phyloP scores from a whole-genome alignment of 2,113 vertebrate species.

The Machaerirhynchus nigripectus region DNA sequence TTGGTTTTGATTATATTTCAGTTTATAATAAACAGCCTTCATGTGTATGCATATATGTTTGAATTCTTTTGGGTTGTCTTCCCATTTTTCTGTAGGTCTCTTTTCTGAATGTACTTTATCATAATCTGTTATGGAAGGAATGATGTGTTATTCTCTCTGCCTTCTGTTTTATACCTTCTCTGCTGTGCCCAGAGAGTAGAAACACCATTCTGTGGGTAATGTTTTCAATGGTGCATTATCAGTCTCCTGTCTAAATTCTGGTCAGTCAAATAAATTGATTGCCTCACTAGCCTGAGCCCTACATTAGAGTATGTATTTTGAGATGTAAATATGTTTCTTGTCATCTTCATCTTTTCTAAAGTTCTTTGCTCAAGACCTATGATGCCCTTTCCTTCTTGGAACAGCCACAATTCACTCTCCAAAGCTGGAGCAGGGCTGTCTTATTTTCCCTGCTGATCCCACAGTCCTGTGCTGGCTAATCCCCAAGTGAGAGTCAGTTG shows the following conservation, averaged over 20 bases:
- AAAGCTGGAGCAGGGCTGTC: background rate
- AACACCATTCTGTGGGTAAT: background rate
- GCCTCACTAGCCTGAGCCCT: background rate
- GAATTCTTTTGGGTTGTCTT: background rate
- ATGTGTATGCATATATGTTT: accelerated
- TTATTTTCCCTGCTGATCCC: background rate
- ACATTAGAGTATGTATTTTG: background rate
- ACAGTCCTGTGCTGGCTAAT: accelerated
- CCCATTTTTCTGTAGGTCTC: background rate
- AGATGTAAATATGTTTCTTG: background rate
- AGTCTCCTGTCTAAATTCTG: background rate
- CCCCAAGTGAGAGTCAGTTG: background rate
- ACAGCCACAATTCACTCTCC: accelerated
- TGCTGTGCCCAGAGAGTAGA: background rate
- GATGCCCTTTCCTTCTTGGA: background rate
- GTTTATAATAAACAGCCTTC: background rate
- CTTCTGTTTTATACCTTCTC: background rate
- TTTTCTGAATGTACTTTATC: background rate
- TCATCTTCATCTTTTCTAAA: background rate
- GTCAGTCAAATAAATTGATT: background rate
- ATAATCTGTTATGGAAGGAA: background rate
- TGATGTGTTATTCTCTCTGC: background rate
- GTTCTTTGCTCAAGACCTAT: background rate
- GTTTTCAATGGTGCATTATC: background rate
- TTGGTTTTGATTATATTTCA: background rate